Evolutionary conservation across 1,140 invertebrate genomes (phyloP).

Genomic region (Ditylenchus dipsaci): DNA sequence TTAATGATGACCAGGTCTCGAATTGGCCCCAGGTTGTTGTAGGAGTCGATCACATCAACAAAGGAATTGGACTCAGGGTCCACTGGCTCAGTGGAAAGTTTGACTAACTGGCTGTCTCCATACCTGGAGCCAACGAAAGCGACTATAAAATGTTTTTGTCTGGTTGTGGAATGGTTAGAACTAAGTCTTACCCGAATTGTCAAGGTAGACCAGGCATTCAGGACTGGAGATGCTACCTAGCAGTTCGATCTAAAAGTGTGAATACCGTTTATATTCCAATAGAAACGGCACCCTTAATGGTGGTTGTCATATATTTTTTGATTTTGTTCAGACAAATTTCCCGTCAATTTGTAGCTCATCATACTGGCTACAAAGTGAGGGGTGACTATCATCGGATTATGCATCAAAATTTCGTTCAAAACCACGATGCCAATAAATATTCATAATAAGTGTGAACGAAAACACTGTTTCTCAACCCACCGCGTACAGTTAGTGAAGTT

Average conservation of each 20-base stretch:
- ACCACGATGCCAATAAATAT: too few relatives aligned
- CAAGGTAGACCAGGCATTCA: conserved; percentile 95
- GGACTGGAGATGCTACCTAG: conserved; percentile 85
- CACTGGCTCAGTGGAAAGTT: conserved; percentile 78
- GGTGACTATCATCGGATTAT: too few relatives aligned
- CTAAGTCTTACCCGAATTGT: conserved; percentile 68
- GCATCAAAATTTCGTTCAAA: too few relatives aligned
- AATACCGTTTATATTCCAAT: not conserved
- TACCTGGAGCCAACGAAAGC: conserved; percentile 91
- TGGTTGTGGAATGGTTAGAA: not conserved
- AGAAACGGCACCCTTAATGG: too few relatives aligned
- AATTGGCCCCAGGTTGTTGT: conserved; percentile 93
- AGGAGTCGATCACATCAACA: conserved; percentile 87
- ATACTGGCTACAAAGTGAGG: too few relatives aligned
- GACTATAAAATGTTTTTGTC: conserved; percentile 62
- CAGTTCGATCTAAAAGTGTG: conserved; percentile 39
- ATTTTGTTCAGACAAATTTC: too few relatives aligned
- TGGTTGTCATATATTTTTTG: too few relatives aligned
- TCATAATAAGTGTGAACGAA: too few relatives aligned
- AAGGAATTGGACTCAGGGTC: conserved; percentile 73
- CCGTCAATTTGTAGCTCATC: too few relatives aligned
- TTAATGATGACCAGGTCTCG: conserved; percentile 92
- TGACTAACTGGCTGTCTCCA: conserved; percentile 91
- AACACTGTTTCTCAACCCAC: too few relatives aligned
- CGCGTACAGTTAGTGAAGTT: too few relatives aligned